Conservation (phyloP, 2,113 vertebrate species). For the Prolemur simus region DNA sequence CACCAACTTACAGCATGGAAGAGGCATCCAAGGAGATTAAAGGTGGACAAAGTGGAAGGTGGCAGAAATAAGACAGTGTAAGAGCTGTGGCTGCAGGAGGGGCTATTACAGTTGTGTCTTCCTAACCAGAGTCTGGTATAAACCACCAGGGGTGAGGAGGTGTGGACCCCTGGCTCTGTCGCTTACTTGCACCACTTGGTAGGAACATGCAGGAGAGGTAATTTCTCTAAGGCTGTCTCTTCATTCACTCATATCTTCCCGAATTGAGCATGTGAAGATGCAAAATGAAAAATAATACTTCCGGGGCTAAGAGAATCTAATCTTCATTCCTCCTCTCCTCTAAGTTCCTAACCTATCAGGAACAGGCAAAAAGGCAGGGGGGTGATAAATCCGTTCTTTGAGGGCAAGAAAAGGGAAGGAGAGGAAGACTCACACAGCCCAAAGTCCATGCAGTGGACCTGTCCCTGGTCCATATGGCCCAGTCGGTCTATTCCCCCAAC, state of each 20-base stretch:
- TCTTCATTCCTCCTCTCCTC: not conserved
- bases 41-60: not conserved
- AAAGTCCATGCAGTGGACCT: fast-evolving
- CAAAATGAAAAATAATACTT: not conserved
- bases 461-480: fast-evolving
- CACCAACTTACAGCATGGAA: not conserved
- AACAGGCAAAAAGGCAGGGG: not conserved
- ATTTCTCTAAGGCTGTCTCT: not conserved
- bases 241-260: not conserved
- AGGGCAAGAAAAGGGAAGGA: not conserved
- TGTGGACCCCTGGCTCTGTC: not conserved
- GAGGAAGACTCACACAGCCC: not conserved
- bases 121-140: not conserved
- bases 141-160: not conserved
- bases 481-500: not conserved
- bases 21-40: not conserved
- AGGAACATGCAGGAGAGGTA: not conserved
- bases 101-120: too few relatives aligned
- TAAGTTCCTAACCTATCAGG: not conserved
- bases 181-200: not conserved
- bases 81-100: not conserved
- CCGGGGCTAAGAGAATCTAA: not conserved
- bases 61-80: not conserved
- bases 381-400: not conserved
- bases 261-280: not conserved